These are phyloP conservation scores for Drosophila jambulina DNA, from an alignment of 1,140 invertebrate species.

Conservation along the genomic window DNA sequence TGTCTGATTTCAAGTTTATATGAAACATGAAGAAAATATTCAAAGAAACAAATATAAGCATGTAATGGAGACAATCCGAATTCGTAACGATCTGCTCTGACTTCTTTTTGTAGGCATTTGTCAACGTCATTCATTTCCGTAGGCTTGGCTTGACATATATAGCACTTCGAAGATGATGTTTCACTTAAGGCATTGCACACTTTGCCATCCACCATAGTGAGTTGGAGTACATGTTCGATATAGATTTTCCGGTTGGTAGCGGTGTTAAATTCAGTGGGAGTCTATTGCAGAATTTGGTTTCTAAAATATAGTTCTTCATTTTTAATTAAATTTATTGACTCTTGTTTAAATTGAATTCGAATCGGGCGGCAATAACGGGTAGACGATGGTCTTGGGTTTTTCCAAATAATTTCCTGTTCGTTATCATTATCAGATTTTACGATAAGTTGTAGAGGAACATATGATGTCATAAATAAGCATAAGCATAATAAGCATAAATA, in stretches of 20 bases:
- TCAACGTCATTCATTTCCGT: slow-evolving; percentile 19
- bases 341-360: slow-evolving; percentile 23
- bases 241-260: slow-evolving; percentile 13
- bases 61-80: slow-evolving; percentile 27
- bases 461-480: slow-evolving; percentile 26
- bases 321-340: slow-evolving; percentile 19
- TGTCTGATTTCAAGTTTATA: slow-evolving; percentile 27
- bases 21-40: slow-evolving; percentile 36
- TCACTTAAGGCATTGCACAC: slow-evolving; percentile 23
- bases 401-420: slow-evolving; percentile 8
- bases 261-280: slow-evolving; percentile 18
- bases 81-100: neutral
- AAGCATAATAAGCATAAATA: too few relatives aligned
- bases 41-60: slow-evolving; percentile 31
- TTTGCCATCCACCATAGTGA: slow-evolving; percentile 24
- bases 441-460: slow-evolving; percentile 9
- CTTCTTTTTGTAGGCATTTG: slow-evolving; percentile 19
- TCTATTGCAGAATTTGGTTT: slow-evolving; percentile 21
- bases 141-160: slow-evolving; percentile 29
- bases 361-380: slow-evolving; percentile 20
- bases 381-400: slow-evolving; percentile 18
- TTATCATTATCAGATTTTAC: neutral
- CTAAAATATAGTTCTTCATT: slow-evolving; percentile 26
- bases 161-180: slow-evolving; percentile 23
- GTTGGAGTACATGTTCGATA: slow-evolving; percentile 11